Percentiles rank a stretch among this genome's conserved stretches.
Evolutionary conservation across 2,113 vertebrate genomes (phyloP).

Genomic region (Tursiops truncatus): DNA sequence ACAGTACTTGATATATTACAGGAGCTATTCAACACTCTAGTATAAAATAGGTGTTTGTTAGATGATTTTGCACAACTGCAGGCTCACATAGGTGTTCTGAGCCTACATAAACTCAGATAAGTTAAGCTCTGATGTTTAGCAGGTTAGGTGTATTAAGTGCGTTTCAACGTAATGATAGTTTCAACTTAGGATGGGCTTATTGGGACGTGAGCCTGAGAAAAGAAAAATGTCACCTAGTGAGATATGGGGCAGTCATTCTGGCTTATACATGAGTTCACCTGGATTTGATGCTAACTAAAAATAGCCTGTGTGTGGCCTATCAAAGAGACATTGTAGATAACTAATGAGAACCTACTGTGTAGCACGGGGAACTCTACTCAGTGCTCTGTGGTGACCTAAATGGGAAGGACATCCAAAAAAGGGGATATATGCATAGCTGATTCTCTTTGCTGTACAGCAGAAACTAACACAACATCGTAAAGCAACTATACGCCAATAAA

Average conservation of each 20-base stretch:
- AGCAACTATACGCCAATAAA: too few relatives aligned
- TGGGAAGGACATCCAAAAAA: too few relatives aligned
- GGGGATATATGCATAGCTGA: too few relatives aligned
- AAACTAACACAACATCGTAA: too few relatives aligned
- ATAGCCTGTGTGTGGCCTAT: background rate
- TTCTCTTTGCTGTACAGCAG: too few relatives aligned
- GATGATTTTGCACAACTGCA: background rate
- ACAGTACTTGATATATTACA: background rate
- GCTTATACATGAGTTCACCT: background rate
- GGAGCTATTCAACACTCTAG: background rate
- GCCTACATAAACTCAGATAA: background rate
- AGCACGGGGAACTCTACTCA: too few relatives aligned
- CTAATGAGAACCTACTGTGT: too few relatives aligned
- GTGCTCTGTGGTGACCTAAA: too few relatives aligned
- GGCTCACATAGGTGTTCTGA: background rate
- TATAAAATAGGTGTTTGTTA: background rate
- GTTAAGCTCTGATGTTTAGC: background rate
- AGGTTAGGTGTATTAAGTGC: background rate
- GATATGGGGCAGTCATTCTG: background rate
- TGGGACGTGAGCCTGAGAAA: background rate
- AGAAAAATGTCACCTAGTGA: background rate
- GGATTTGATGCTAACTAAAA: background rate
- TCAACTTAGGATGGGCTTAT: background rate
- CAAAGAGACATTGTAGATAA: background rate
- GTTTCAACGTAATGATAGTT: background rate